Evolutionary conservation across 2,797 vertebrate species (phyloP), one percentile per base, ranked within the genome.

Genomic region (Syngnathus acus): DNA sequence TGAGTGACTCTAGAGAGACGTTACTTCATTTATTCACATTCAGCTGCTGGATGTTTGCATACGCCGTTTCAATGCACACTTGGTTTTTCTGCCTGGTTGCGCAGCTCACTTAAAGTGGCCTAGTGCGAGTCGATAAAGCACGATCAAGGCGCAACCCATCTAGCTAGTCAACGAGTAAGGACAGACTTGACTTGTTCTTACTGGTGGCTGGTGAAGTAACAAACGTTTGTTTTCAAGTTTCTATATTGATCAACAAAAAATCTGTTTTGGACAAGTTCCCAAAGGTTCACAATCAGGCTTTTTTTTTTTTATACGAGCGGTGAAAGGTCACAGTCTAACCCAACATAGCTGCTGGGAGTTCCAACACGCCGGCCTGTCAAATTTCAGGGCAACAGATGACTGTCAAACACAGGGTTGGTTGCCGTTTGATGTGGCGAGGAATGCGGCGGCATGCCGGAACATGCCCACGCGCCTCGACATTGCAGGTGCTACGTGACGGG

Each of bases 31-130:
- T 57, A 57, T 38, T 6, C 32, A 17, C 26, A 38, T 57, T 57
- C 55, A 57, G 55, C 32, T 57, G 55, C 26, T 57, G 32, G 55
- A 57, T 57, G 55, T 57, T 57, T 57, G 55, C 26, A 37, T 9
- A 17, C 14, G 6, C 26, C 55, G 37, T 57, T 57, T 57, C 26
- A 57, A 38, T 38, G 17, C 26, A 9, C 26, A 16, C 55, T 19
- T 1, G 26, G 2, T 17, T 57, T 57, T 37, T 16, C 14, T 5
- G 23, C 54, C 32, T 57, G 32, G 54, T 32, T 57, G 32, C 32
- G 54, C 13, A 57, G 54, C 26, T 32, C 11, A 26, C 23, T 16
- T 0, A 57, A 14, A 57, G 32, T 55, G 53, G n/a, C n/a, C 50
- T 21, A 9, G 50, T 10, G 4, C 14, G 50, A 9, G 50, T 37